Evolutionary conservation across 2,797 vertebrate genomes (phyloP).

Genomic region (Neosilurus hyrtlii): DNA sequence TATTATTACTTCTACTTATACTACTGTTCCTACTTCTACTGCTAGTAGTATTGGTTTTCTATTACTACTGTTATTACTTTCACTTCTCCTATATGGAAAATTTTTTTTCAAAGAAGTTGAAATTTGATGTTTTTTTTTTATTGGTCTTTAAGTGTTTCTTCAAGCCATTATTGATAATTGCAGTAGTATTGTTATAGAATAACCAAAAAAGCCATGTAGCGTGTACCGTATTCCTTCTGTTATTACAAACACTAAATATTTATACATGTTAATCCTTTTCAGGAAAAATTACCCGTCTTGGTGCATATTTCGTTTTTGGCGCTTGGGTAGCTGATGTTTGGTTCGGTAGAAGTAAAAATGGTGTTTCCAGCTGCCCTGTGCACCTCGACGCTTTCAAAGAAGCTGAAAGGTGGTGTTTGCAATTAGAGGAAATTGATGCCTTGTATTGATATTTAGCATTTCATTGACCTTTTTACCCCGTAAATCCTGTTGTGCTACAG

Average conservation of each 20-base stretch:
- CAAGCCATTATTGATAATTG: background rate
- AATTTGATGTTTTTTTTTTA: slow-evolving; percentile 6
- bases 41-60: too few species aligned
- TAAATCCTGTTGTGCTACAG: slow-evolving; percentile 24
- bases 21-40: too few species aligned
- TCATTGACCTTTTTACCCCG: slow-evolving; percentile 38
- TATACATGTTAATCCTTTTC: background rate
- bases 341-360: background rate
- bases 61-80: background rate
- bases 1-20: too few species aligned
- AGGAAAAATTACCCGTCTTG: background rate
- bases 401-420: background rate
- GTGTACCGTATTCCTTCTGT: background rate
- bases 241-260: background rate
- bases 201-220: background rate
- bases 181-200: background rate
- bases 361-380: background rate
- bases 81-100: background rate
- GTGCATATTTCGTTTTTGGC: background rate
- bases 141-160: background rate
- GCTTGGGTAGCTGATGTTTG: background rate
- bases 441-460: slow-evolving; percentile 36
- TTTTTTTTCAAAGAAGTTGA: background rate
- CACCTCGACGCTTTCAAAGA: background rate
- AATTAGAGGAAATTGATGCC: slow-evolving; percentile 20